Conservation (phyloP, 2,113 vertebrate genomes). For the Xiphophorus maculatus region DNA sequence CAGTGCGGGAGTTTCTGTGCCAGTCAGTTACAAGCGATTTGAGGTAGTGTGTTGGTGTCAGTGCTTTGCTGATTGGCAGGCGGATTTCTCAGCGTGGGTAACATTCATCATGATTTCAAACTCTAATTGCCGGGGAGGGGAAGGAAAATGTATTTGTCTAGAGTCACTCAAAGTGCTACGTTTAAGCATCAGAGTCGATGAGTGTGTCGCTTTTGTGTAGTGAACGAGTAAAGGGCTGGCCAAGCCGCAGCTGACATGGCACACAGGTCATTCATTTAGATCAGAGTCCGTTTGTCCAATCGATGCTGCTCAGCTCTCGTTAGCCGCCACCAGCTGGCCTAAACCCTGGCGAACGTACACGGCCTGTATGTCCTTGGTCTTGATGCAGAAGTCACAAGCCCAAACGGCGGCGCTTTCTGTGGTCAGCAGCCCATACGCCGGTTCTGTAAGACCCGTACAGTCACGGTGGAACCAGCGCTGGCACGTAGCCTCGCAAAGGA, state of each 20-base stretch:
- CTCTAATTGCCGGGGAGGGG: conserved; percentile 27
- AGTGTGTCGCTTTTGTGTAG: conserved; percentile 56
- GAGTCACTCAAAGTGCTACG: conserved; percentile 75
- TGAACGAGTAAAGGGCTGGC: conserved; percentile 70
- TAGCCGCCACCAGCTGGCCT: conserved; percentile 94
- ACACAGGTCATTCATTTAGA: conserved; percentile 45
- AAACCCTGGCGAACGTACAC: conserved; percentile 94
- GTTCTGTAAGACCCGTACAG: conserved; percentile 96
- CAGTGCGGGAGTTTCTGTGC: conserved; percentile 63
- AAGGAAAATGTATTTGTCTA: conserved; percentile 31
- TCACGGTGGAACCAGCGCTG: conserved; percentile 98
- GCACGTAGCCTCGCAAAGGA: conserved; percentile 95
- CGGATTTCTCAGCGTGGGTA: conserved; percentile 59
- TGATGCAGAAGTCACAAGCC: conserved; percentile 98
- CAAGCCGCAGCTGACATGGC: conserved; percentile 56
- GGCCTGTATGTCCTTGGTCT: conserved; percentile 98
- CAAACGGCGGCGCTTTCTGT: conserved; percentile 93
- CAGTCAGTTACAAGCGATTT: conserved; percentile 73
- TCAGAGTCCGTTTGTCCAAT: conserved; percentile 20
- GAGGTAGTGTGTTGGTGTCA: conserved; percentile 85
- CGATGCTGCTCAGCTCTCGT: conserved; percentile 84
- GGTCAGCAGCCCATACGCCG: conserved; percentile 94
- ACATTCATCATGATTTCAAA: conserved; percentile 71
- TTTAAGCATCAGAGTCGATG: conserved; percentile 64
- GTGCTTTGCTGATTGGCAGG: conserved; percentile 79